Evolutionary conservation across 2,797 vertebrate genomes (phyloP).

Genomic region (Microctenopoma steveboyesi): DNA sequence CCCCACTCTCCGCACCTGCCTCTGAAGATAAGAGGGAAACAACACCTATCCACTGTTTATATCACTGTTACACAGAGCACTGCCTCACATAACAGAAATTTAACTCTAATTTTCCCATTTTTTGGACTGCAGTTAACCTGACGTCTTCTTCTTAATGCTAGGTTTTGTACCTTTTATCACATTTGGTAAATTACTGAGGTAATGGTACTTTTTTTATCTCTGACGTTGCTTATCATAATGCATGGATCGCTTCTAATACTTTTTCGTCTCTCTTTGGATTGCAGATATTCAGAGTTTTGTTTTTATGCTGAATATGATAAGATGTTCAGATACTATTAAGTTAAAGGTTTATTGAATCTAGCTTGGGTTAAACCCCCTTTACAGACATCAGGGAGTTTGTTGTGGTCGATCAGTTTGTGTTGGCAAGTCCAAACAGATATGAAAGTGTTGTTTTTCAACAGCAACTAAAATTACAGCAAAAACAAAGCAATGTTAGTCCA

Average conservation of each 20-base stretch:
- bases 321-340: conserved; percentile 24
- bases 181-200: background rate
- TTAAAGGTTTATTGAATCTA: conserved; percentile 34
- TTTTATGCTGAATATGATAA: conserved; percentile 42
- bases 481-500: conserved; percentile 20
- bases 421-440: conserved; percentile 7
- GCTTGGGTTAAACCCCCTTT: conserved; percentile 31
- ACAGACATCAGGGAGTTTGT: conserved; percentile 22
- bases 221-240: conserved; percentile 5
- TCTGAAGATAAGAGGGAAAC: conserved; percentile 75
- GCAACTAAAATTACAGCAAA: conserved; percentile 11
- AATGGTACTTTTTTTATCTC: conserved; percentile 12
- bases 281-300: conserved; percentile 18
- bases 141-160: conserved; percentile 11
- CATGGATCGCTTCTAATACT: conserved; percentile 20
- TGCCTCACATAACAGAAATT: conserved; percentile 37
- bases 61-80: conserved; percentile 53
- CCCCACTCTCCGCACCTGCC: conserved; percentile 61
- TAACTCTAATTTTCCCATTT: conserved; percentile 28
- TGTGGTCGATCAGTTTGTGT: conserved; percentile 23
- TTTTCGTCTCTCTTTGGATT: conserved; percentile 32
- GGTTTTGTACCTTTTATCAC: conserved; percentile 12
- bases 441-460: background rate
- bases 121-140: conserved; percentile 18
- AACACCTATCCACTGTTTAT: conserved; percentile 74